These are phyloP conservation scores for Nothobranchius kuhntae DNA, from an alignment of 2,113 vertebrate species.

Conservation along the genomic window DNA sequence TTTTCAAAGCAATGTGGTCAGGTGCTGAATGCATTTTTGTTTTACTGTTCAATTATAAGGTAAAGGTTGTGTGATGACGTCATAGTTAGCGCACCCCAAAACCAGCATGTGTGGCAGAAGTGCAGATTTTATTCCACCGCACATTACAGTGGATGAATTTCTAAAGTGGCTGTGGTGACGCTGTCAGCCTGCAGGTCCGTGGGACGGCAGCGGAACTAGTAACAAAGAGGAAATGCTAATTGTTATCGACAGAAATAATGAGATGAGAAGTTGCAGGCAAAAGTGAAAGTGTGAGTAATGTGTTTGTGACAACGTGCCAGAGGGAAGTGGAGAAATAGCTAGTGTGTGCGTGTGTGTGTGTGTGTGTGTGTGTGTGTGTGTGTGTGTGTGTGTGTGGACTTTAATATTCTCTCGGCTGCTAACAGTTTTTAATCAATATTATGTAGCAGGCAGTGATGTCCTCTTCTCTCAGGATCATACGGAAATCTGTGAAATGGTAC, in stretches of 20 bases:
- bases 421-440: constrained; percentile 16
- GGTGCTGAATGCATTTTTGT: no score
- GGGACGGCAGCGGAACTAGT: background rate
- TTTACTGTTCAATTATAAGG: background rate
- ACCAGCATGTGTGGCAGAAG: background rate
- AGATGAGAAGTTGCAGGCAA: constrained; percentile 21
- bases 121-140: background rate
- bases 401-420: constrained; percentile 6
- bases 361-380: constrained; percentile 3
- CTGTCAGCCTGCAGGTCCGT: background rate
- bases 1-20: no score
- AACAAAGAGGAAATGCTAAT: background rate
- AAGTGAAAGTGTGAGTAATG: constrained; percentile 12
- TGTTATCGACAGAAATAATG: constrained; percentile 11
- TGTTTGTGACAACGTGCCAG: constrained; percentile 9
- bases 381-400: no score
- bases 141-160: background rate
- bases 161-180: background rate
- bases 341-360: background rate
- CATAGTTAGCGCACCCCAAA: background rate
- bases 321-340: background rate
- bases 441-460: constrained; percentile 4
- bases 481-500: background rate
- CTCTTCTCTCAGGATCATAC: background rate
- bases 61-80: background rate